Percentiles rank a stretch among this genome's conserved stretches.
These are phyloP conservation scores for Porites lutea DNA, from an alignment of 64 coral and sea anemone species.

Conservation along the genomic window DNA sequence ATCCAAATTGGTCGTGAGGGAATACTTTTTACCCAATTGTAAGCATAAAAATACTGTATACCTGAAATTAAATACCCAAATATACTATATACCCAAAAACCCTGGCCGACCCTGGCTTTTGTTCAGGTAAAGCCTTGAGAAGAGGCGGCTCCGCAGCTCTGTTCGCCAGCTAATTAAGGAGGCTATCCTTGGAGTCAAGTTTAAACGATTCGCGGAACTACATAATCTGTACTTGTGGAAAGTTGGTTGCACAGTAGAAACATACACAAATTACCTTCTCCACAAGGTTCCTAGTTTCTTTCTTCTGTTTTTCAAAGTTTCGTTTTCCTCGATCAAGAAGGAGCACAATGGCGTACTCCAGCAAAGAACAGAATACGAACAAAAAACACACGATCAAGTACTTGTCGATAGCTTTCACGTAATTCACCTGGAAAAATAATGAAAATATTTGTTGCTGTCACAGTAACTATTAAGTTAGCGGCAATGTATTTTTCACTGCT, in stretches of 20 bases:
- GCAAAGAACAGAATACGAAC: constrained; percentile 59
- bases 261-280: background rate
- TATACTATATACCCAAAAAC: no score
- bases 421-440: constrained; percentile 33
- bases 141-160: no score
- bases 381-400: constrained; percentile 67
- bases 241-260: background rate
- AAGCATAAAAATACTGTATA: no score
- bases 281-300: background rate
- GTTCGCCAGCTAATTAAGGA: no score
- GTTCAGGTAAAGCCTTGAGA: no score
- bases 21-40: no score
- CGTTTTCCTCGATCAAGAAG: constrained; percentile 28
- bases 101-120: no score
- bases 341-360: constrained; percentile 59
- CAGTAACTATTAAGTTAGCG: background rate
- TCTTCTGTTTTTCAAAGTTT: constrained; percentile 12
- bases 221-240: no score
- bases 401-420: constrained; percentile 69
- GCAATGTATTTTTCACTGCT: background rate
- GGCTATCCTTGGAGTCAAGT: no score
- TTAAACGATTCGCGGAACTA: no score
- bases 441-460: background rate
- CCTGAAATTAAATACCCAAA: no score
- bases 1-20: no score